Base-by-base conservation (phyloP, 2,888 invertebrate species). In the Heliconius sara region DNA sequence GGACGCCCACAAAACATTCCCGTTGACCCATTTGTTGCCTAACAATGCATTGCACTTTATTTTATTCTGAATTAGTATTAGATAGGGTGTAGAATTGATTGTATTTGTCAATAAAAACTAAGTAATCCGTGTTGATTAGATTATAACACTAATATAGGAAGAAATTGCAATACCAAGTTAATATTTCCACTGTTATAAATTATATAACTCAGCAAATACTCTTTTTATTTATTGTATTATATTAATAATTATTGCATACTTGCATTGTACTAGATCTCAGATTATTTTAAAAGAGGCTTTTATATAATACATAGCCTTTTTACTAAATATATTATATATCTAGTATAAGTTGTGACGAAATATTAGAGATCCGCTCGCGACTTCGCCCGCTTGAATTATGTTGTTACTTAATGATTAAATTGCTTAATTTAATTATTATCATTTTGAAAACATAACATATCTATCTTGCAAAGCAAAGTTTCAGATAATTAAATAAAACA, bases 1-100 rank as follows among this genome's bases (percentile, higher is more conserved):
- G 93, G 93, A 88, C 89, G 93, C 90, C 90, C 87, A 85, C 87
- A 83, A 86, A 85, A 84, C 83, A 85, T 83, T 84, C 84, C 82
- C 75, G 84, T 85, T 89, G 91, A 91, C 91, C 91, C 88, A 92
- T 90, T 88, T 87, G 80, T 71, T 63, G 57, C 71, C 74, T 79
- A 79, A 65, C 67, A 73, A 25, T 70, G 68, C 47, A 75, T 79
- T 74, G 68, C 68, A 52, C 22, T 47, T 67, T 63, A 70, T 79
- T 75, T 30, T 68, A 68, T 22, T 30, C 74, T 66, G 47, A 74
- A 79, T 60, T 30, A 60, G 25, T 30, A 10, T 68, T 30, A 43
- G n/a, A 27, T 79, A 79, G 75, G 47, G 78, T 68, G 16, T 47
- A 79, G 13, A 68, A 47, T 79, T 63, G 47, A 68, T 47, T 75